Percentiles rank a stretch among this genome's conserved stretches.
phyloP scores from a whole-genome alignment of 2,113 vertebrate species.

The Elephantulus edwardii region DNA sequence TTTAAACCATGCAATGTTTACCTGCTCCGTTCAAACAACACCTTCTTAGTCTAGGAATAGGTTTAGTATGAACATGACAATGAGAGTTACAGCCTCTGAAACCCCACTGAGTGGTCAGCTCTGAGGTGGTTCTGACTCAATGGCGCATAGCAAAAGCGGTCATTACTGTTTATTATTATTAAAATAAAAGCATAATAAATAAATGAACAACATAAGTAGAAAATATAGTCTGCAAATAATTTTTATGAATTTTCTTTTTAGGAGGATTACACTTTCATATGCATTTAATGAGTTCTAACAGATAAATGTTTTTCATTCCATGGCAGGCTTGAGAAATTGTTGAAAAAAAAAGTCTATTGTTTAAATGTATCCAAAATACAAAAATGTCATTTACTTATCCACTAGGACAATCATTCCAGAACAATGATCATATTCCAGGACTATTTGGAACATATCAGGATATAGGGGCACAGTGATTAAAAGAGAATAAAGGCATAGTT shows the following conservation, averaged over 20 bases:
- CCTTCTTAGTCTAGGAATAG: too few species aligned
- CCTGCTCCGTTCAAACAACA: too few species aligned
- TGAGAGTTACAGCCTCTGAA: too few species aligned
- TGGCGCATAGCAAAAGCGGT: too few species aligned
- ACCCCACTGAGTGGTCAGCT: too few species aligned
- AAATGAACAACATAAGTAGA: background rate
- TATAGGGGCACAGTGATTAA: background rate
- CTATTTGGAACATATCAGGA: background rate
- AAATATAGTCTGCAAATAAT: background rate
- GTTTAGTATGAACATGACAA: too few species aligned
- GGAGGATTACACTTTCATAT: background rate
- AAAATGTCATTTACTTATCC: background rate
- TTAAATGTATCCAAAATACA: background rate
- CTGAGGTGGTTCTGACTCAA: too few species aligned
- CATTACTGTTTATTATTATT: background rate
- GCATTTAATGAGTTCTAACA: background rate
- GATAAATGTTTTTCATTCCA: background rate
- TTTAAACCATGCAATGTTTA: too few species aligned
- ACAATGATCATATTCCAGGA: background rate
- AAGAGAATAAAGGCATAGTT: background rate
- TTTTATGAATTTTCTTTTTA: background rate
- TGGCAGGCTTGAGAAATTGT: background rate
- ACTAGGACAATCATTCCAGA: background rate
- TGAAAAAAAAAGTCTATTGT: background rate
- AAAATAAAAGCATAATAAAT: constrained; percentile 6